Conservation (phyloP, 2,888 invertebrate species). For the Idaea straminata region DNA sequence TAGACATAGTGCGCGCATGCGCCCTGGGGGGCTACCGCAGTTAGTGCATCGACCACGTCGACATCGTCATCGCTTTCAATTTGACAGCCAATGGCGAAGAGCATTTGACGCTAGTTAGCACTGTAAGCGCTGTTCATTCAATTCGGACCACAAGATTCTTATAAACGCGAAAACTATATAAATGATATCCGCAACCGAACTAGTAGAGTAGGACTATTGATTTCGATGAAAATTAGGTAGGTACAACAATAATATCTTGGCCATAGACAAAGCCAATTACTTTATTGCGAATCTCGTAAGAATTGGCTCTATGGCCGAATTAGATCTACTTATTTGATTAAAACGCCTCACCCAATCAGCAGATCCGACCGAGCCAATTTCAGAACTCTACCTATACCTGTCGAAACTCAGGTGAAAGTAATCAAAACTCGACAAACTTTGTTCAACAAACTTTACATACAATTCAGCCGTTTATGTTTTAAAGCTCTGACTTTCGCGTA, state of each 20-base stretch:
- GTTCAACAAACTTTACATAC: neutral
- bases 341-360: neutral
- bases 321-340: neutral
- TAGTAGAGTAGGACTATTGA: too few relatives aligned
- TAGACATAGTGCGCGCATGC: too few relatives aligned
- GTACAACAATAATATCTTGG: neutral
- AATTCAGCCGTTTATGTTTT: neutral
- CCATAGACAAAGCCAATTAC: neutral
- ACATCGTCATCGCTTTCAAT: too few relatives aligned
- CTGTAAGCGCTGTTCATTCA: too few relatives aligned
- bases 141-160: too few relatives aligned
- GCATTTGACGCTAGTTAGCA: too few relatives aligned
- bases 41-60: too few relatives aligned
- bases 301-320: neutral
- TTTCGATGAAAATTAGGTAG: too few relatives aligned
- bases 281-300: neutral
- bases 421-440: neutral
- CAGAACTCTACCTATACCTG: neutral
- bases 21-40: too few relatives aligned
- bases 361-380: neutral
- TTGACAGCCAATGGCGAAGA: too few relatives aligned
- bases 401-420: neutral
- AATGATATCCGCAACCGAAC: too few relatives aligned
- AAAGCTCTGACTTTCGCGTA: neutral
- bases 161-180: too few relatives aligned